These are phyloP conservation scores for Harpalus rubripes DNA, from an alignment of 2,888 invertebrate genomes.

Conservation along the genomic window DNA sequence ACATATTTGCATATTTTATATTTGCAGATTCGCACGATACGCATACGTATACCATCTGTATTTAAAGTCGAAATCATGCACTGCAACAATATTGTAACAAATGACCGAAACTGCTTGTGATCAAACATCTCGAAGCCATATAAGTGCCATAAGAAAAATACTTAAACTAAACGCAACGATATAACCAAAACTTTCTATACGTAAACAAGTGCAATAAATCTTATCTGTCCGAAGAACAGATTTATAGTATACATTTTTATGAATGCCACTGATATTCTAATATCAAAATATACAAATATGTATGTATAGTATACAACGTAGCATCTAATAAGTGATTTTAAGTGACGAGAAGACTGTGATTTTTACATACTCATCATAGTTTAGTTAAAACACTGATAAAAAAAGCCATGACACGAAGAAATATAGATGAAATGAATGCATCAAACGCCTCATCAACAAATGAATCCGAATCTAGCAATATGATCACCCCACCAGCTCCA, in stretches of 20 bases:
- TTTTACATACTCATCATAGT: slow-evolving; percentile 55
- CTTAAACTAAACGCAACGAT: slow-evolving; percentile 68
- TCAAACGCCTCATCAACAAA: slow-evolving; percentile 73
- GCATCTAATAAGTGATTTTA: slow-evolving; percentile 48
- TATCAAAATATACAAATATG: slow-evolving; percentile 11
- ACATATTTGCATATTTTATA: slow-evolving; percentile 20
- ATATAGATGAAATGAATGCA: slow-evolving; percentile 74
- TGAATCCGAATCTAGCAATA: slow-evolving; percentile 72
- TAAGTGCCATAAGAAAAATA: slow-evolving; percentile 74
- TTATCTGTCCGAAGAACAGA: slow-evolving; percentile 56
- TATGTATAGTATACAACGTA: slow-evolving; percentile 30
- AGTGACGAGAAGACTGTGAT: slow-evolving; percentile 65
- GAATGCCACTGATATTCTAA: slow-evolving; percentile 34
- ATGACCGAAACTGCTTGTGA: slow-evolving; percentile 64
- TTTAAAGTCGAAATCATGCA: slow-evolving; percentile 22
- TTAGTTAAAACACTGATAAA: slow-evolving; percentile 43
- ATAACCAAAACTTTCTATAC: slow-evolving; percentile 70
- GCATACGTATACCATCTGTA: slow-evolving; percentile 8
- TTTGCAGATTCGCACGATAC: slow-evolving; percentile 53
- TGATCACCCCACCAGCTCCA: slow-evolving; percentile 78
- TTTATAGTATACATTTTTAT: slow-evolving; percentile 52
- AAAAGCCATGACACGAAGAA: slow-evolving; percentile 75
- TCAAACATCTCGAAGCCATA: slow-evolving; percentile 71
- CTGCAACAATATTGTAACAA: slow-evolving; percentile 52
- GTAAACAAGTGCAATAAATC: slow-evolving; percentile 75